These are phyloP conservation scores for Parnassius smintheus DNA, from an alignment of 2,888 invertebrate species.

Conservation along the genomic window DNA sequence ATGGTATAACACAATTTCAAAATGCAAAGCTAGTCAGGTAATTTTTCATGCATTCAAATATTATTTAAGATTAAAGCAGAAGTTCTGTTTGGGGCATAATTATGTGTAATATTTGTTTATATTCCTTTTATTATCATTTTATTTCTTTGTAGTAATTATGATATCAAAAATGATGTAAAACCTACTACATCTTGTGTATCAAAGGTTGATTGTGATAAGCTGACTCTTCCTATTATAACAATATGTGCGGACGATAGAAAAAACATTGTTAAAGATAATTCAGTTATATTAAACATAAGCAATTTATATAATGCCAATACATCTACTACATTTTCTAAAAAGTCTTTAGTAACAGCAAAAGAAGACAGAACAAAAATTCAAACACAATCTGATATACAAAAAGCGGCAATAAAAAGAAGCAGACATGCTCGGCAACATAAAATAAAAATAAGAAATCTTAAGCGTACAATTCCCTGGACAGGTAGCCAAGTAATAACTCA, in stretches of 20 bases:
- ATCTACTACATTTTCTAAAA: background rate
- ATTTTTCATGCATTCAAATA: background rate
- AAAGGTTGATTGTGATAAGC: slow-evolving; percentile 2
- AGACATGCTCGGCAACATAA: slow-evolving; percentile 19
- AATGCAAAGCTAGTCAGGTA: slow-evolving; percentile 55
- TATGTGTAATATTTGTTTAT: too few species aligned
- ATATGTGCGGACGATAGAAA: background rate
- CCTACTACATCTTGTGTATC: background rate
- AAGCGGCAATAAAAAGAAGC: slow-evolving; percentile 9
- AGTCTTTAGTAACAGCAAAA: slow-evolving; percentile 9
- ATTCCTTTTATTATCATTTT: too few species aligned
- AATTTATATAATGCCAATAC: slow-evolving; percentile 40
- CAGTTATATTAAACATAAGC: slow-evolving; percentile 53
- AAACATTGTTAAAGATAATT: slow-evolving; percentile 48
- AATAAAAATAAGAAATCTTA: slow-evolving; percentile 23
- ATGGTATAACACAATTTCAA: slow-evolving; percentile 40
- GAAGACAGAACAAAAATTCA: slow-evolving; percentile 7
- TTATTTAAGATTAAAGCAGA: too few species aligned
- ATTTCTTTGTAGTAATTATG: too few species aligned
- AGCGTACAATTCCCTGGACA: background rate
- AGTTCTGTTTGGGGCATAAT: too few species aligned
- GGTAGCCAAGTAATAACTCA: slow-evolving; percentile 20
- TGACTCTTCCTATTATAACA: slow-evolving; percentile 4
- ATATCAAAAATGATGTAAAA: too few species aligned
- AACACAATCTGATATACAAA: slow-evolving; percentile 15